A percentile compares a stretch with the other conserved stretches of the same genome.
These are phyloP conservation scores for Stegostoma tigrinum DNA, from an alignment of 2,113 vertebrate species.

Conservation along the genomic window DNA sequence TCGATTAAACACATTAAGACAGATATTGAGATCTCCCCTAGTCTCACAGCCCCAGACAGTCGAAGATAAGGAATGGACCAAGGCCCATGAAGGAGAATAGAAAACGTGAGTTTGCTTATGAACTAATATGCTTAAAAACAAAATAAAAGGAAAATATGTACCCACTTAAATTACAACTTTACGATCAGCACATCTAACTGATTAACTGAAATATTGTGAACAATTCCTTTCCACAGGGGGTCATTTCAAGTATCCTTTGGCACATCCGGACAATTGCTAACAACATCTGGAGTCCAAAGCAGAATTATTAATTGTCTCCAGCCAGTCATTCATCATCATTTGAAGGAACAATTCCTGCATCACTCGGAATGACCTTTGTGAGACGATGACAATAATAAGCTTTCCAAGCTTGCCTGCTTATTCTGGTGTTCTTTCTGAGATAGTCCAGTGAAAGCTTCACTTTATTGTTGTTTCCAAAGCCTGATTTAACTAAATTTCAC, in stretches of 20 bases:
- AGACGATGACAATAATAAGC: background rate
- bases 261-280: background rate
- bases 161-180: background rate
- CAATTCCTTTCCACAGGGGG: background rate
- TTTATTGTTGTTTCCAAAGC: background rate
- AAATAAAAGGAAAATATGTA: background rate
- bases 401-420: background rate
- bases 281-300: background rate
- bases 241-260: background rate
- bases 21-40: background rate
- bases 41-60: background rate
- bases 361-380: background rate
- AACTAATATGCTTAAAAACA: background rate
- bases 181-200: background rate
- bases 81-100: background rate
- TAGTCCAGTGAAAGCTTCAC: background rate
- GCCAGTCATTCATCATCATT: slow-evolving; percentile 5
- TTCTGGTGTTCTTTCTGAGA: background rate
- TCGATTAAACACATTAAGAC: background rate
- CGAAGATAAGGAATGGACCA: background rate
- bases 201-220: background rate
- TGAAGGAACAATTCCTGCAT: background rate
- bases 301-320: background rate
- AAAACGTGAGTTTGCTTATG: background rate
- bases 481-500: background rate